Evolutionary conservation across 2,888 invertebrate genomes (phyloP).

Genomic region (Campoplex nolae): DNA sequence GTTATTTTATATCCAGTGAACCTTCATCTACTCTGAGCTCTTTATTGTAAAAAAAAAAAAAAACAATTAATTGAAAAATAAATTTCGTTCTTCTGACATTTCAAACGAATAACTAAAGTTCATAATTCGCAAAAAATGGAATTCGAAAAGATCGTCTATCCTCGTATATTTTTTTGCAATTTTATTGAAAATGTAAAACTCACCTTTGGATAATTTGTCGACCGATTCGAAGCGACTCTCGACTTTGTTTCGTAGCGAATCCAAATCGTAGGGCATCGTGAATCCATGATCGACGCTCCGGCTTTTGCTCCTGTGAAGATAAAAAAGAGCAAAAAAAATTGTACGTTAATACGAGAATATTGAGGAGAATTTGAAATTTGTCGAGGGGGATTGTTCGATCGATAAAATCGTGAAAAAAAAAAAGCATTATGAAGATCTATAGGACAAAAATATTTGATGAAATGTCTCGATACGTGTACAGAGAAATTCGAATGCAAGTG

Average conservation of each 20-base stretch:
- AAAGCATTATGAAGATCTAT: neutral
- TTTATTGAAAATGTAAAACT: conserved; percentile 45
- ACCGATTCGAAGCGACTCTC: conserved; percentile 94
- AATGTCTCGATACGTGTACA: neutral
- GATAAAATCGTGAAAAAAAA: neutral
- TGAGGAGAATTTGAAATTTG: neutral
- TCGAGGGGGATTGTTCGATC: neutral
- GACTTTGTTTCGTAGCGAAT: conserved; percentile 93
- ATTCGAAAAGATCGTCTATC: too few relatives aligned
- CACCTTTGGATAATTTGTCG: conserved; percentile 87
- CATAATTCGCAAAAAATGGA: neutral
- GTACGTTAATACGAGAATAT: neutral
- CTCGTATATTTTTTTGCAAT: neutral
- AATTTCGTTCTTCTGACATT: too few relatives aligned
- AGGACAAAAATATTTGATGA: neutral
- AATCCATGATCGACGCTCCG: conserved; percentile 96
- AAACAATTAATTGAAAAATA: too few relatives aligned
- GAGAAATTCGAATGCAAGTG: neutral
- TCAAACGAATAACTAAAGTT: neutral
- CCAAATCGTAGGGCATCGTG: conserved; percentile 93
- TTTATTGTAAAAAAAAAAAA: too few relatives aligned
- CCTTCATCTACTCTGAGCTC: too few relatives aligned
- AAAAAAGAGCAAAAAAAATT: conserved; percentile 55
- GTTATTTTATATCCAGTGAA: too few relatives aligned
- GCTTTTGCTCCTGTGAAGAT: conserved; percentile 92